Base-by-base conservation (phyloP, 2,888 invertebrate species). In the Dynastes tityus region DNA sequence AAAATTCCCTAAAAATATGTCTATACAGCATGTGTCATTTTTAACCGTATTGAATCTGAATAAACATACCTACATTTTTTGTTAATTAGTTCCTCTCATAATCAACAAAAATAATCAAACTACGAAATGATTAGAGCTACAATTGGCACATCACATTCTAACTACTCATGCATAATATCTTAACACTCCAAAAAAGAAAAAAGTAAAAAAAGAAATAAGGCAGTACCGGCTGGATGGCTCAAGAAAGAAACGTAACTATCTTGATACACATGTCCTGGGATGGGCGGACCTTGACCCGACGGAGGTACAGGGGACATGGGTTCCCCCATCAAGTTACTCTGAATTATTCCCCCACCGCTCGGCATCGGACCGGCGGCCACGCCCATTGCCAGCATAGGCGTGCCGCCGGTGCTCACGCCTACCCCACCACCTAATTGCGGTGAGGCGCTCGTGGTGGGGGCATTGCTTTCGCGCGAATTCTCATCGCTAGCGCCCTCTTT, bases 171-270 rank as follows among this genome's bases (percentile, higher is more conserved):
- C 87, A 85, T 86, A 86, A 58, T 86, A 85, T 83, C 84, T 65
- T 76, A 79, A 85, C 84, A 86, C 86, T 85, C 84, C 83, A 82
- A 84, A 84, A 84, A 84, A 82, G 80, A 81, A 82, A 79, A 81
- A 82, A 83, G 81, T 80, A 80, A 82, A 84, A 83, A 85, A 85
- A 84, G 85, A 84, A 85, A 85, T 84, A 86, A 87, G 86, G 88
- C 87, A 87, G 88, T 88, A 88, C 89, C 89, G 86, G 89, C 91
- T 80, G 91, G 91, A 87, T 92, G 92, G 89, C 91, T 92, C 88
- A 92, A 90, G 89, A 92, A 92, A 84, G 92, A 92, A 88, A 92
- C 92, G 88, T 92, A 92, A 89, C 92, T 92, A 89, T 92, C 92
- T 89, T 92, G 92, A 88, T 92, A 92, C 88, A 92, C 92, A 83